These are phyloP conservation scores for Notarius quadriscutis DNA, from an alignment of 2,113 vertebrate species.

Conservation along the genomic window DNA sequence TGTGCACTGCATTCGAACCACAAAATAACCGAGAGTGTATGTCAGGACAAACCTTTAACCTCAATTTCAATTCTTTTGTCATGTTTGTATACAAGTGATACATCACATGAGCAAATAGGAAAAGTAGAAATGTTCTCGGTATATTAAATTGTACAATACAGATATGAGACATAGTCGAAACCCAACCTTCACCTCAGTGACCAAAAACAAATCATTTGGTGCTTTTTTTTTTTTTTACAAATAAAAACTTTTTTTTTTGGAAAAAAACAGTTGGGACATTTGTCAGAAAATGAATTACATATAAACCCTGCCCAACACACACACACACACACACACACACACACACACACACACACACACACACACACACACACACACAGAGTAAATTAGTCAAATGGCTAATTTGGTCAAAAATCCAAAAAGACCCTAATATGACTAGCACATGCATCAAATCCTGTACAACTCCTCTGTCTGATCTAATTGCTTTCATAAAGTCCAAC, in stretches of 20 bases:
- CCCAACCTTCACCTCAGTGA: background rate
- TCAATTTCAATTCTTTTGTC: background rate
- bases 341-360: constrained; percentile 3
- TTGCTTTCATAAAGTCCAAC: constrained; percentile 12
- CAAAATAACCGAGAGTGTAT: background rate
- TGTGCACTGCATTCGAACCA: background rate
- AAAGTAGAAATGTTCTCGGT: background rate
- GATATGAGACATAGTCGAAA: background rate
- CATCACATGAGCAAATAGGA: background rate
- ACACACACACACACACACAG: background rate
- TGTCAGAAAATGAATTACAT: background rate
- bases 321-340: background rate
- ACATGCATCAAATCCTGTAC: background rate
- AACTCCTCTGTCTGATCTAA: background rate
- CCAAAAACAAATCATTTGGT: background rate
- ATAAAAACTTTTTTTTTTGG: background rate
- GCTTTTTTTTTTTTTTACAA: no score
- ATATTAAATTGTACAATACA: background rate
- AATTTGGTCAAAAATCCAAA: background rate
- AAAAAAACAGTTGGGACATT: background rate
- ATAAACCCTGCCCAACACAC: background rate
- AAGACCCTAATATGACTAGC: background rate
- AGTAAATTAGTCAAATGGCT: background rate
- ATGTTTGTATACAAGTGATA: background rate
- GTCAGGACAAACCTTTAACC: background rate